Evolutionary conservation across 2,888 invertebrate species (phyloP).

Genomic region (Orthosia gothica): DNA sequence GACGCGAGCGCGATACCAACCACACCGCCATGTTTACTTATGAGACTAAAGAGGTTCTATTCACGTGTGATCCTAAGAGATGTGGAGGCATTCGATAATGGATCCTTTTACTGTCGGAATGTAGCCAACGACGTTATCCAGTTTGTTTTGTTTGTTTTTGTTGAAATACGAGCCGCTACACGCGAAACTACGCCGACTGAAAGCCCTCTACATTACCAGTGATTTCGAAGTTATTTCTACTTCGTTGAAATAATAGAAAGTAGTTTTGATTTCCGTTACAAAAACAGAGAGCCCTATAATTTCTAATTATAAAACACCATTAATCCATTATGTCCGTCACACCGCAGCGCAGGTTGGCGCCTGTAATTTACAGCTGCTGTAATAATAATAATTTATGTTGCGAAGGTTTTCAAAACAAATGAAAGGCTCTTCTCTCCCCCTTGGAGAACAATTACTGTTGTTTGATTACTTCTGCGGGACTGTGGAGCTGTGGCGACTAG

Average conservation of each 20-base stretch:
- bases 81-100: constrained; percentile 19
- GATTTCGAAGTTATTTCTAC: neutral
- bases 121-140: neutral
- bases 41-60: constrained; percentile 19
- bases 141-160: constrained; percentile 11
- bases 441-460: neutral
- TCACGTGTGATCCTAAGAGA: constrained; percentile 8
- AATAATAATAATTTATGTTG: constrained; percentile 21
- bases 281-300: neutral
- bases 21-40: constrained; percentile 2
- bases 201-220: neutral
- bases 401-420: neutral
- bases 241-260: constrained; percentile 6
- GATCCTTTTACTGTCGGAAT: constrained; percentile 19
- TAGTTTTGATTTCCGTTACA: neutral
- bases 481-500: neutral
- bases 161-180: neutral
- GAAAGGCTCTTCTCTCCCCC: neutral
- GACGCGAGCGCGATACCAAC: constrained; percentile 5
- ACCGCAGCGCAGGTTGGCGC: neutral
- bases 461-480: constrained; percentile 11
- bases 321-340: too few relatives aligned
- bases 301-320: neutral
- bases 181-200: neutral
- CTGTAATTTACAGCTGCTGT: neutral